Conservation (phyloP, 2,888 invertebrate genomes). For the Drosophila sordidula region DNA sequence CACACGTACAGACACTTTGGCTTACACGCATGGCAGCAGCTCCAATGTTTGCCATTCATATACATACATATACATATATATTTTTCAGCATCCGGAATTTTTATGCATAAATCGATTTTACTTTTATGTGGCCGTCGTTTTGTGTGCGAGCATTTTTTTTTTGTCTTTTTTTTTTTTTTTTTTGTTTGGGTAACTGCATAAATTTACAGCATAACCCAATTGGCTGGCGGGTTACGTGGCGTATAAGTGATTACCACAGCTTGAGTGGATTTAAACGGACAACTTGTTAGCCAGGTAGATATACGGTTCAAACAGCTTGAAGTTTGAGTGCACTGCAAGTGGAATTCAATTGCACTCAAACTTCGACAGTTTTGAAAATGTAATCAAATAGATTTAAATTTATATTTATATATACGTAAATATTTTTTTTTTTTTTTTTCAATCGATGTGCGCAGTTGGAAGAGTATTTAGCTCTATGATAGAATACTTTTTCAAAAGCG, state of each 20-base stretch:
- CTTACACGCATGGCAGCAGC: slow-evolving; percentile 21
- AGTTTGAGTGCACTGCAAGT: slow-evolving; percentile 15
- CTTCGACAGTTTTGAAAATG: slow-evolving; percentile 8
- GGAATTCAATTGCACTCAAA: slow-evolving; percentile 11
- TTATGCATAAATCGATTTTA: slow-evolving; percentile 78
- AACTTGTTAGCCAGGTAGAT: slow-evolving; percentile 15
- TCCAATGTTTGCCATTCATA: slow-evolving; percentile 73
- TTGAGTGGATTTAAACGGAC: slow-evolving; percentile 33
- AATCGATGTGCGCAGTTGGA: slow-evolving; percentile 3
- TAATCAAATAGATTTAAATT: slow-evolving; percentile 8
- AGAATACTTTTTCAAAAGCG: neutral
- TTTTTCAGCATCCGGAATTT: slow-evolving; percentile 59
- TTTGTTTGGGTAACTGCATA: slow-evolving; percentile 50
- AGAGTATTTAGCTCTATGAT: neutral
- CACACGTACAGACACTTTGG: slow-evolving; percentile 3
- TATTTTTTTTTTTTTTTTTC: neutral
- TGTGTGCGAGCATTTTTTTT: slow-evolving; percentile 15
- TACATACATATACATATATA: slow-evolving; percentile 67
- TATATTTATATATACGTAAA: neutral
- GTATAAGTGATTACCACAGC: slow-evolving; percentile 66
- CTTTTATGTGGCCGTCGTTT: slow-evolving; percentile 49
- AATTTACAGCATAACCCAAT: slow-evolving; percentile 52
- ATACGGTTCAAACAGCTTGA: slow-evolving; percentile 33
- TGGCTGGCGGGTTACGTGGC: slow-evolving; percentile 57
- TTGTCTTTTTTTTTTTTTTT: slow-evolving; percentile 14